phyloP scores from a whole-genome alignment of 53 echinoderm and acorn worm species.

The Arbacia lixula region DNA sequence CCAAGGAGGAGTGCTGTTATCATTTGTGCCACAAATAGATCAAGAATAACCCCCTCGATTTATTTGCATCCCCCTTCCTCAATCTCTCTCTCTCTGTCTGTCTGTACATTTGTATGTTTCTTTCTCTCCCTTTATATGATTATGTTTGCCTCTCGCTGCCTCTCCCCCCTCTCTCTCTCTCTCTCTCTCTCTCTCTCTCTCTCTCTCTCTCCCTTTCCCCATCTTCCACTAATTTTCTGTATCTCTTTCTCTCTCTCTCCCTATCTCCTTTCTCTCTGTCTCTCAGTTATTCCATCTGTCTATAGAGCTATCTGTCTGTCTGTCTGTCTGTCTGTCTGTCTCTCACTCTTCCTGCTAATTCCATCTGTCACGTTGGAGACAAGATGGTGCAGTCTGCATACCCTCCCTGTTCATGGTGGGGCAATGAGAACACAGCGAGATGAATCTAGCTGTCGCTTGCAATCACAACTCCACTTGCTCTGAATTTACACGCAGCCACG shows the following conservation, averaged over 20 bases:
- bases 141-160: neutral
- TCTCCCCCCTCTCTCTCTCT: neutral
- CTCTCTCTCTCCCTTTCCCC: neutral
- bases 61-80: neutral
- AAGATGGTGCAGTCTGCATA: neutral
- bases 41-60: too few relatives aligned
- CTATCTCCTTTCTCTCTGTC: neutral
- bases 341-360: constrained; percentile 2
- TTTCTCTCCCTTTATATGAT: neutral
- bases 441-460: constrained; percentile 30
- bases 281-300: neutral
- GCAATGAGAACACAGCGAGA: neutral
- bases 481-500: constrained; percentile 15
- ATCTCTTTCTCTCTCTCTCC: neutral
- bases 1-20: too few relatives aligned
- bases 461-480: constrained; percentile 7
- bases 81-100: neutral
- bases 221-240: neutral
- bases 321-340: neutral
- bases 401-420: neutral
- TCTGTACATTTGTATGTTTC: neutral
- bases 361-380: neutral
- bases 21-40: too few relatives aligned
- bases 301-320: neutral
- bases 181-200: neutral